A percentile compares a stretch with the other conserved stretches of the same genome.
phyloP scores from a whole-genome alignment of 2,888 invertebrate genomes.

The Laspeyria flexula region DNA sequence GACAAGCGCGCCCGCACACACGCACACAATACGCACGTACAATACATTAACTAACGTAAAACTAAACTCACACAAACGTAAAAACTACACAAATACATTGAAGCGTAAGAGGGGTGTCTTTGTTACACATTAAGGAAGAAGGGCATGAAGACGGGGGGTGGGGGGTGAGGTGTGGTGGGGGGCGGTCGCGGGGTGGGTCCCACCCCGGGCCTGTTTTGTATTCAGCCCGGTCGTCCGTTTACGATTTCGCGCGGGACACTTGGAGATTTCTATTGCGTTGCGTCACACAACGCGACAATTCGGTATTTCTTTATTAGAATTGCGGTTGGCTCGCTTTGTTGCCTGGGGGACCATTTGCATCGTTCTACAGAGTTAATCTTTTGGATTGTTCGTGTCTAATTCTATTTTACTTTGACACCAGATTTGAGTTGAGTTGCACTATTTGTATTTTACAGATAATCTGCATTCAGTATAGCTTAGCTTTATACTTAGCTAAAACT shows the following conservation, averaged over 20 bases:
- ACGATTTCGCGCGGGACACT: slow-evolving; percentile 83
- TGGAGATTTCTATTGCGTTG: slow-evolving; percentile 77
- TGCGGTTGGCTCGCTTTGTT: slow-evolving; percentile 51
- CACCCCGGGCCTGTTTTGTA: slow-evolving; percentile 75
- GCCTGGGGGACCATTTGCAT: slow-evolving; percentile 43
- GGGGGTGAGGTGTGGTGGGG: slow-evolving; percentile 33
- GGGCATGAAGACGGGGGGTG: slow-evolving; percentile 74
- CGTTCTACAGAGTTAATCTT: slow-evolving; percentile 38
- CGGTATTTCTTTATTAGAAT: slow-evolving; percentile 79
- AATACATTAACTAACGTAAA: slow-evolving; percentile 46
- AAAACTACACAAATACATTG: slow-evolving; percentile 75
- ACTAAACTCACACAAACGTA: slow-evolving; percentile 70
- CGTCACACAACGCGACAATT: slow-evolving; percentile 67
- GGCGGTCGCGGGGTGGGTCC: slow-evolving; percentile 50
- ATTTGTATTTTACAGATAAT: neutral
- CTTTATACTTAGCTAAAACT: no score
- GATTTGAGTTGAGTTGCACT: slow-evolving; percentile 2
- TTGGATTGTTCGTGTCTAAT: slow-evolving; percentile 24
- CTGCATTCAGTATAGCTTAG: no score
- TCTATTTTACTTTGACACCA: slow-evolving; percentile 8
- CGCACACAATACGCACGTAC: slow-evolving; percentile 36
- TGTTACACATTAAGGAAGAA: slow-evolving; percentile 85
- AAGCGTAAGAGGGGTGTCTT: slow-evolving; percentile 83
- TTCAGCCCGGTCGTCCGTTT: slow-evolving; percentile 79
- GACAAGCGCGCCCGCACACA: slow-evolving; percentile 45